Conservation (phyloP, 2,888 invertebrate genomes). For the Rhynchonema sp. region DNA sequence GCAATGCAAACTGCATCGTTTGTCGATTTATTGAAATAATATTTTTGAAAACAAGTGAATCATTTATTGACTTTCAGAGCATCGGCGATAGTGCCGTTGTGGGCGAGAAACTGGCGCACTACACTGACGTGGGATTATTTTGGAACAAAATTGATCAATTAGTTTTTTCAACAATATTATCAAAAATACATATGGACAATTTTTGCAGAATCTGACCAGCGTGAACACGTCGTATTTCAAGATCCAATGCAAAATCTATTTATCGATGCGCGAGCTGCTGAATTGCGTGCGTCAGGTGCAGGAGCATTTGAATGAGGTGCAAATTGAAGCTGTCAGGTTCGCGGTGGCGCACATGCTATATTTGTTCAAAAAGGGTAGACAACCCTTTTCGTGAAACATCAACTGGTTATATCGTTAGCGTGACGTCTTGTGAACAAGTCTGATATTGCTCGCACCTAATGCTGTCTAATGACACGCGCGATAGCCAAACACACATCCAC, state of each 20-base stretch:
- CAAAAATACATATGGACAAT: not conserved
- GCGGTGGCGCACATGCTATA: too few species aligned
- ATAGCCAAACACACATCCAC: too few species aligned
- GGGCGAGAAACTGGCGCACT: not conserved
- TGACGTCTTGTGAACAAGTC: too few species aligned
- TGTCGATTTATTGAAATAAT: not conserved
- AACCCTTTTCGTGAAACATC: too few species aligned
- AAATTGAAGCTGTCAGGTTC: too few species aligned
- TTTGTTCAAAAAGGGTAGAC: too few species aligned
- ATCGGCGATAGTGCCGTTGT: not conserved
- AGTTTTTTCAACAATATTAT: not conserved
- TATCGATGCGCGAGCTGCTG: not conserved
- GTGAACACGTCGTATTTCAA: not conserved
- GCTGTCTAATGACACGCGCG: too few species aligned
- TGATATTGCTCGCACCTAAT: too few species aligned
- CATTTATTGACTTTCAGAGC: not conserved
- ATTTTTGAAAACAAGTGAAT: not conserved
- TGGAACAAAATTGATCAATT: not conserved
- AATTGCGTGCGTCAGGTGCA: not conserved
- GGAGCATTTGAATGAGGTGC: not conserved
- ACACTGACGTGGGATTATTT: not conserved
- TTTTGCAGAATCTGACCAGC: not conserved
- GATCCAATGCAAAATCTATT: not conserved
- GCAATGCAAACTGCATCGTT: too few species aligned
- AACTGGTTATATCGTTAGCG: too few species aligned